Percentiles rank a stretch among this genome's conserved stretches.
Conservation (phyloP, 2,797 vertebrate genomes). For the Serranus cabrilla region DNA sequence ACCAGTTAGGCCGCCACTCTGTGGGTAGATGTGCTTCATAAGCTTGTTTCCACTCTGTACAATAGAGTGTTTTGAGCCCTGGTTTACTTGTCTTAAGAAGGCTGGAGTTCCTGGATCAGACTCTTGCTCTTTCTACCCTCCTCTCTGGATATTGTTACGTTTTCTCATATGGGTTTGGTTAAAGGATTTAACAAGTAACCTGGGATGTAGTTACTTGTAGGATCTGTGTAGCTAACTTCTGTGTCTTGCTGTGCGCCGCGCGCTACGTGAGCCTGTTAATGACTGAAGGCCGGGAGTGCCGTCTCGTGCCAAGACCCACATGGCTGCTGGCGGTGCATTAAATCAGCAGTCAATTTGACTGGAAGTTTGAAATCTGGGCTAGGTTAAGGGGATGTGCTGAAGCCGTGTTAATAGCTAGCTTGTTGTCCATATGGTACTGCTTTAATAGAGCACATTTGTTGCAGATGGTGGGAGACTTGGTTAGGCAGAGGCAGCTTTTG, state of each 20-base stretch:
- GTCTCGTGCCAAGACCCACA: constrained; percentile 88
- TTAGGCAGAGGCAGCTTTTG: constrained; percentile 90
- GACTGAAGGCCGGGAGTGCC: constrained; percentile 80
- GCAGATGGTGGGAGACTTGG: constrained; percentile 95
- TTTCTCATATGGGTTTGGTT: constrained; percentile 48
- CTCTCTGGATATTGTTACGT: constrained; percentile 24
- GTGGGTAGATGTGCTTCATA: constrained; percentile 60
- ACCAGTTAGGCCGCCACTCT: constrained; percentile 58
- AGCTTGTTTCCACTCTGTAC: constrained; percentile 69
- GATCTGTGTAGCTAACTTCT: constrained; percentile 60
- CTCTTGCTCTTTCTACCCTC: constrained; percentile 16
- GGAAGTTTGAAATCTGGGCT: constrained; percentile 92
- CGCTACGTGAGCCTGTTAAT: constrained; percentile 74
- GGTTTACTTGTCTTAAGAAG: constrained; percentile 49
- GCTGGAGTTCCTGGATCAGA: constrained; percentile 46
- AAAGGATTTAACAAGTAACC: constrained; percentile 45
- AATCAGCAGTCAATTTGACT: constrained; percentile 93
- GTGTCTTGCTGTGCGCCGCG: constrained; percentile 54
- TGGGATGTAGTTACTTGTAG: constrained; percentile 55
- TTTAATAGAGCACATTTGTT: constrained; percentile 97
- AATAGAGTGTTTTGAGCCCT: constrained; percentile 47
- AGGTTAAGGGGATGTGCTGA: constrained; percentile 90
- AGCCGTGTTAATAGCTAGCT: constrained; percentile 95
- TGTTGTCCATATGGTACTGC: constrained; percentile 98
- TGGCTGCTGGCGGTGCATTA: constrained; percentile 89